Evolutionary conservation across 1,140 invertebrate species (phyloP).

Genomic region (Amyelois transitella): DNA sequence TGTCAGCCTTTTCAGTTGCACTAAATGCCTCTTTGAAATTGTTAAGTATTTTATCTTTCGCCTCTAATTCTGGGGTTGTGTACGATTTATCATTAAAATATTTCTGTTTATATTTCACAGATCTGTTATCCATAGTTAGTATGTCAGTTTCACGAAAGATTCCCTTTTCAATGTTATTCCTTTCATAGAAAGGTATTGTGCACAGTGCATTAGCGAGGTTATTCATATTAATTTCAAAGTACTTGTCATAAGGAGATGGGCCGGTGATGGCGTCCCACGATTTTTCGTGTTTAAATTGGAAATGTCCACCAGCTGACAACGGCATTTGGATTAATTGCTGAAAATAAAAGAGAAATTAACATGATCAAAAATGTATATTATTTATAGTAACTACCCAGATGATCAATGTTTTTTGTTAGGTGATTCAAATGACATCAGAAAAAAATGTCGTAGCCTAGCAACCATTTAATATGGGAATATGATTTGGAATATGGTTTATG

Average conservation of each 20-base stretch:
- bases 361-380: too few relatives aligned
- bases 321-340: slow-evolving; percentile 61
- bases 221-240: slow-evolving; percentile 65
- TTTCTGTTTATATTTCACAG: slow-evolving; percentile 60
- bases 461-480: too few relatives aligned
- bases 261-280: slow-evolving; percentile 55
- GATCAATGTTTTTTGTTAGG: too few relatives aligned
- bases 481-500: too few relatives aligned
- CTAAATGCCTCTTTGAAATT: slow-evolving; percentile 16
- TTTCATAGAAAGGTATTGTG: slow-evolving; percentile 64
- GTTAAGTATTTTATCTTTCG: slow-evolving; percentile 38
- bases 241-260: slow-evolving; percentile 58
- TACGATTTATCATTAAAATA: slow-evolving; percentile 60
- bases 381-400: too few relatives aligned
- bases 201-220: slow-evolving; percentile 44
- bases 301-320: slow-evolving; percentile 61
- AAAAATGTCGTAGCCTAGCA: too few relatives aligned
- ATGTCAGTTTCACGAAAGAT: slow-evolving; percentile 55
- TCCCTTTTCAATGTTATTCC: slow-evolving; percentile 46
- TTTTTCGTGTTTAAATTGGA: slow-evolving; percentile 74
- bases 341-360: slow-evolving; percentile 15
- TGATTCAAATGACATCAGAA: too few relatives aligned
- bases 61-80: slow-evolving; percentile 47
- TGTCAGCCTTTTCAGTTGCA: neutral
- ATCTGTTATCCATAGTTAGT: slow-evolving; percentile 55